phyloP scores from a whole-genome alignment of 2,797 vertebrate genomes.

The Cossypha dichroa region DNA sequence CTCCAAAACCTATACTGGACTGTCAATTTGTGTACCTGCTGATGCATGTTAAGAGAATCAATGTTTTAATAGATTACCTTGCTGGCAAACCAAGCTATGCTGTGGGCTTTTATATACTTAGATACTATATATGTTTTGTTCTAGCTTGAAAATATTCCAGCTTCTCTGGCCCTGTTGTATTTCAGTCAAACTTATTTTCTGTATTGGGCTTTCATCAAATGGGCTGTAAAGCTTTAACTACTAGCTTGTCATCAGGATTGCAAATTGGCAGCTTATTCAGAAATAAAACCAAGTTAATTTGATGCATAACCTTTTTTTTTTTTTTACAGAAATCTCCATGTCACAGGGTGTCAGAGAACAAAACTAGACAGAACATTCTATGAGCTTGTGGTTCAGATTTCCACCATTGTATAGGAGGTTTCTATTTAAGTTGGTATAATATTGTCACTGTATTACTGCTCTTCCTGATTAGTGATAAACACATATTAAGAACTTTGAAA shows the following conservation, averaged over 20 bases:
- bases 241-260: background rate
- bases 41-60: background rate
- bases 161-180: background rate
- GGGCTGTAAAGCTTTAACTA: background rate
- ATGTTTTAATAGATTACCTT: background rate
- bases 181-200: background rate
- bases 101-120: background rate
- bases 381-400: background rate
- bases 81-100: background rate
- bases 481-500: background rate
- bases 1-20: background rate
- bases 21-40: background rate
- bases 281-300: background rate
- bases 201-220: background rate
- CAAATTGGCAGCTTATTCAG: background rate
- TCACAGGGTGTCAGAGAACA: background rate
- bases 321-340: background rate
- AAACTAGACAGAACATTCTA: rapidly evolving
- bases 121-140: background rate
- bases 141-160: background rate
- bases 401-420: background rate
- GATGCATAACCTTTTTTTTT: background rate
- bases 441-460: background rate
- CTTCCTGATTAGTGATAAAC: background rate
- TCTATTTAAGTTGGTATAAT: background rate